Percentiles rank a stretch among this genome's conserved stretches.
Conservation (phyloP, 1,140 invertebrate genomes). For the Drosophila mojavensis region DNA sequence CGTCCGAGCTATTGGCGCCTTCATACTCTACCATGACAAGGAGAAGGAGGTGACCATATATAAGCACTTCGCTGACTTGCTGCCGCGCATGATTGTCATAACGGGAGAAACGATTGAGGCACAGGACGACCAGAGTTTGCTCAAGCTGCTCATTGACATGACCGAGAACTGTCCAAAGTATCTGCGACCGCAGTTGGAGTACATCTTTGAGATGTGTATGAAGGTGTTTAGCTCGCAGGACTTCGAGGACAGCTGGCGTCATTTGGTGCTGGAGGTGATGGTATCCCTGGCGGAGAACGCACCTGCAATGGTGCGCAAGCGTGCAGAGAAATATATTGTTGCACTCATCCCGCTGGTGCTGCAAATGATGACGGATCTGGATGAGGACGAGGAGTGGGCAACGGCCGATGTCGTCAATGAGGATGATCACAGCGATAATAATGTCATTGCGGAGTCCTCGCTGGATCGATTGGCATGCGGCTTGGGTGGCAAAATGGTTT, state of each 20-base stretch:
- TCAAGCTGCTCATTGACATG: slow-evolving; percentile 97
- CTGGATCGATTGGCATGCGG: slow-evolving; percentile 98
- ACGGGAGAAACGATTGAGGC: slow-evolving; percentile 88
- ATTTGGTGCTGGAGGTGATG: slow-evolving; percentile 96
- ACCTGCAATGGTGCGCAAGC: slow-evolving; percentile 97
- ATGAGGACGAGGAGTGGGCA: slow-evolving; percentile 89
- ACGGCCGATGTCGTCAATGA: slow-evolving; percentile 91
- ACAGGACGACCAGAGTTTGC: slow-evolving; percentile 94
- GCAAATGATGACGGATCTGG: slow-evolving; percentile 98
- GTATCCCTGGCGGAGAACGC: slow-evolving; percentile 97
- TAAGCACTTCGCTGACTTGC: slow-evolving; percentile 93
- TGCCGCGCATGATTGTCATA: slow-evolving; percentile 91
- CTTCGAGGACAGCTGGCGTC: slow-evolving; percentile 93
- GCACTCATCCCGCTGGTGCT: slow-evolving; percentile 92
- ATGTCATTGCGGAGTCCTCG: slow-evolving; percentile 97
- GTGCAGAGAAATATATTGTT: slow-evolving; percentile 91
- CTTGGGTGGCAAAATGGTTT: slow-evolving; percentile 96
- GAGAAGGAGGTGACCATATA: slow-evolving; percentile 94
- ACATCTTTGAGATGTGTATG: slow-evolving; percentile 96
- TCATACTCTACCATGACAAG: slow-evolving; percentile 94
- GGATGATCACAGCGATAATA: slow-evolving; percentile 95
- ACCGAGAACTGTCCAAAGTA: slow-evolving; percentile 97
- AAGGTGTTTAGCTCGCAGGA: slow-evolving; percentile 92
- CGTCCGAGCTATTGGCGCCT: slow-evolving; percentile 93
- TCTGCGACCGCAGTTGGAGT: slow-evolving; percentile 92